Evolutionary conservation across 2,888 invertebrate species (phyloP).

Genomic region (Caenorhabditis sulstoni): DNA sequence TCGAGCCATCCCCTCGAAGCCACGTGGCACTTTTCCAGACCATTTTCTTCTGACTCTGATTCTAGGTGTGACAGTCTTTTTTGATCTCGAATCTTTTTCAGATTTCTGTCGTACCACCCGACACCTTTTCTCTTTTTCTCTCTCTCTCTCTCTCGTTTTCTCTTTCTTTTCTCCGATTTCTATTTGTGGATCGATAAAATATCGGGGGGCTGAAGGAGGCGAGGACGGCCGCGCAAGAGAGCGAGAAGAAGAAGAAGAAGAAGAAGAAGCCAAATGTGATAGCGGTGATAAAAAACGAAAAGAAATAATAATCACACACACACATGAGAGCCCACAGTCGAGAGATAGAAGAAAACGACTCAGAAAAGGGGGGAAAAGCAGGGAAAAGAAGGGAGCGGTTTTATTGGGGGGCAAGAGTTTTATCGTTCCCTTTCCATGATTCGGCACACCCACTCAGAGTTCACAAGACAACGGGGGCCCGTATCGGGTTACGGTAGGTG

Average conservation of each 20-base stretch:
- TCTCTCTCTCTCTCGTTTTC: not conserved
- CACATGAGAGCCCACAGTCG: not conserved
- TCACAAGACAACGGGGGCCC: too few species aligned
- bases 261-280: not conserved
- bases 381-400: constrained; percentile 3
- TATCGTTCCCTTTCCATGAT: not conserved
- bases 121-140: not conserved
- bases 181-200: constrained; percentile 33
- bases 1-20: too few species aligned
- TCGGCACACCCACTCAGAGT: not conserved
- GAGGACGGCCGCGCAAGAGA: constrained; percentile 1
- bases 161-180: constrained; percentile 8
- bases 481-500: too few species aligned
- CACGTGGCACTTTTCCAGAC: too few species aligned
- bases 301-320: constrained; percentile 5
- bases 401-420: not conserved
- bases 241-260: not conserved
- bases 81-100: too few species aligned
- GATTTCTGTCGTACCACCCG: constrained; percentile 1
- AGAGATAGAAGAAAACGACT: not conserved
- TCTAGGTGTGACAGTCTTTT: too few species aligned
- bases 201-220: too few species aligned
- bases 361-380: not conserved
- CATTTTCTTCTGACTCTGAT: not conserved
- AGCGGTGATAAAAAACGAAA: constrained; percentile 23